Percentiles rank a stretch among this genome's conserved stretches.
These are phyloP conservation scores for Halichoerus grypus DNA, from an alignment of 2,113 vertebrate genomes.

Conservation along the genomic window DNA sequence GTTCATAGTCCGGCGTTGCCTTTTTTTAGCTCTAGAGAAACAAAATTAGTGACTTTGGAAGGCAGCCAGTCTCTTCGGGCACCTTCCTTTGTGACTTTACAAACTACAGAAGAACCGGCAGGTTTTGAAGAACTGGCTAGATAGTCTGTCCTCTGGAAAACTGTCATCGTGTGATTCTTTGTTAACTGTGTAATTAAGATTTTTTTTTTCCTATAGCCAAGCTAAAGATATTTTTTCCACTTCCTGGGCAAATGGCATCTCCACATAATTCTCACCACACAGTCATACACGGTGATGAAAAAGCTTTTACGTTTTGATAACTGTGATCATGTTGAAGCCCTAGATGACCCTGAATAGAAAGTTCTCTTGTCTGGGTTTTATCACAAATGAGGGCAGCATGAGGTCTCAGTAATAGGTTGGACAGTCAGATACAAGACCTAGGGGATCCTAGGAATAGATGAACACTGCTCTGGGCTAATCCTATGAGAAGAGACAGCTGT, in stretches of 20 bases:
- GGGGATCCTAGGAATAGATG: neutral
- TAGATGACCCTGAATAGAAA: constrained; percentile 46
- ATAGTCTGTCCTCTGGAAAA: constrained; percentile 52
- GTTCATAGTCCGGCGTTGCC: neutral
- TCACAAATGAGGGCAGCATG: neutral
- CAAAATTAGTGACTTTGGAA: constrained; percentile 62
- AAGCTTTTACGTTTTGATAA: constrained; percentile 41
- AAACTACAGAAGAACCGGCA: constrained; percentile 60
- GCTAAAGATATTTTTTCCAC: constrained; percentile 70
- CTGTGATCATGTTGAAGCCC: neutral
- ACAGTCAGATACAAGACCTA: neutral
- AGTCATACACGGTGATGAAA: constrained; percentile 4
- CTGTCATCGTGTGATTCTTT: neutral
- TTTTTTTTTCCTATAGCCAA: constrained; percentile 50
- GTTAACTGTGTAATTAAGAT: constrained; percentile 68
- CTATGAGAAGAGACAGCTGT: neutral
- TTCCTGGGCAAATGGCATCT: constrained; percentile 70
- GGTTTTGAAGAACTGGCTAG: neutral
- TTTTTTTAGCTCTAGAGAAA: constrained; percentile 56
- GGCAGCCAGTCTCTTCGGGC: constrained; percentile 46
- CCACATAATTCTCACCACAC: constrained; percentile 47
- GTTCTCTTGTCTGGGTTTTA: constrained; percentile 35
- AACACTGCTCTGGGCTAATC: neutral
- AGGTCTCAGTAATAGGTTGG: neutral
- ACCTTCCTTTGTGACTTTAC: constrained; percentile 63